Evolutionary conservation across 1,140 invertebrate species (phyloP).

Genomic region (Drosophila lacertosa): DNA sequence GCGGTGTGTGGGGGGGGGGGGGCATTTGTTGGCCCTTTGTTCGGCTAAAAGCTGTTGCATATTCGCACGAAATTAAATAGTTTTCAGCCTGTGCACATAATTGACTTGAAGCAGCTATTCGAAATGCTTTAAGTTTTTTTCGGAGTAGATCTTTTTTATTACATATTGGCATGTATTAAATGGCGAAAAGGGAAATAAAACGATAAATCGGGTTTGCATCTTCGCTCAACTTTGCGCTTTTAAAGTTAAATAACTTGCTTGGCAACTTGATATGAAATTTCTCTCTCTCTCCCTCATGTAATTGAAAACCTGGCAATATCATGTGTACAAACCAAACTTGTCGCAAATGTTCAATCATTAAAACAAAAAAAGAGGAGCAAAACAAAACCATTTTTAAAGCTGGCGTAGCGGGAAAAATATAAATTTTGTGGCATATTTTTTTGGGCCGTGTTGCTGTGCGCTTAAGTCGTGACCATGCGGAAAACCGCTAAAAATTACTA

Average conservation of each 20-base stretch:
- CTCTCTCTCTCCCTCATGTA: background rate
- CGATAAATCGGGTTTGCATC: too few species aligned
- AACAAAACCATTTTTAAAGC: background rate
- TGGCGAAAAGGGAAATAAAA: too few species aligned
- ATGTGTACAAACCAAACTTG: background rate
- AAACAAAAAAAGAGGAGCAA: too few species aligned
- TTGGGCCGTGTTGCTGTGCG: background rate
- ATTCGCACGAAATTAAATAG: conserved; percentile 7
- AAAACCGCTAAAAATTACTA: conserved; percentile 54
- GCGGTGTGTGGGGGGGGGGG: background rate
- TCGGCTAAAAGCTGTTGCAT: conserved; percentile 18
- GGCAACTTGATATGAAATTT: too few species aligned
- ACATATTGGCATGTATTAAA: too few species aligned
- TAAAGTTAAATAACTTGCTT: too few species aligned
- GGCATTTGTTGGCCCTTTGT: conserved; percentile 5
- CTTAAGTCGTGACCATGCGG: conserved; percentile 37
- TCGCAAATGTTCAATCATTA: background rate
- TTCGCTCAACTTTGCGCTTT: too few species aligned
- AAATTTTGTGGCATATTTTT: background rate
- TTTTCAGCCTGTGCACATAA: background rate
- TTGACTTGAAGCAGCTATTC: background rate
- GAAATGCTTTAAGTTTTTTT: background rate
- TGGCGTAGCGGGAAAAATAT: background rate
- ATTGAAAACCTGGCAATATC: conserved; percentile 10
- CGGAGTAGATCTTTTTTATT: background rate